Evolutionary conservation across 1,140 invertebrate species (phyloP), one percentile per base, ranked within the genome.

Genomic region (Lethocerus indicus): DNA sequence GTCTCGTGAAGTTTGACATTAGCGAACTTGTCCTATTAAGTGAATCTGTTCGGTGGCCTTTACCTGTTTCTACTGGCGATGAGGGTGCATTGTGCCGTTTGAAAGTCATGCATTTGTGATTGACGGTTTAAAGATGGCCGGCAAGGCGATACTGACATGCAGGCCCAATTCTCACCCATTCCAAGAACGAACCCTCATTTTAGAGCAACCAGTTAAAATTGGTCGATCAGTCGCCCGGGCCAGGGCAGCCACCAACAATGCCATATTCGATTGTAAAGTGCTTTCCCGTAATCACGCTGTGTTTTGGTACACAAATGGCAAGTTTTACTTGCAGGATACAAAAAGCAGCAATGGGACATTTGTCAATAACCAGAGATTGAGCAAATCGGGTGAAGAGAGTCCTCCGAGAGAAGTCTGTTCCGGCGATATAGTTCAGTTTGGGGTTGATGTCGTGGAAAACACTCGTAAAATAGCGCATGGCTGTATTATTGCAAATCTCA

Each of bases 191-290:
- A 73, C 70, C 25, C 69, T 84, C 16, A 55, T 61, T 12, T 61
- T 84, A 20, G 71, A 74, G 50, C 73, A 78, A 44, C 70, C 74
- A 23, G 71, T 78, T 29, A 92, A 91, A 65, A 82, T 99, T 57
- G 95, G 95, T 0, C 77, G 95, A 47, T 87, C 94, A 27, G 90
- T 98, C 24, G 78, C 80, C 29, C 74, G 82, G 61, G 85, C 92
- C 3, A 73, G 78, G 28, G 68, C 74, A 23, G 80, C 77, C 54
- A 56, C 67, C 25, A 78, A 71, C 53, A 89, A 89, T 70, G 92
- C 90, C 6, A 96, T 98, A 60, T 99, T 98, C 68, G 95, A 98
- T 67, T 98, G 95, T 65, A 97, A 98, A 71, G 95, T 98, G 26
- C 69, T 98, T 27, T 97, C 93, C 1, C 69, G 93, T 50, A 93